A percentile compares a stretch with the other conserved stretches of the same genome.
Conservation (phyloP, 2,888 invertebrate species). For the Cheilosia pagana region DNA sequence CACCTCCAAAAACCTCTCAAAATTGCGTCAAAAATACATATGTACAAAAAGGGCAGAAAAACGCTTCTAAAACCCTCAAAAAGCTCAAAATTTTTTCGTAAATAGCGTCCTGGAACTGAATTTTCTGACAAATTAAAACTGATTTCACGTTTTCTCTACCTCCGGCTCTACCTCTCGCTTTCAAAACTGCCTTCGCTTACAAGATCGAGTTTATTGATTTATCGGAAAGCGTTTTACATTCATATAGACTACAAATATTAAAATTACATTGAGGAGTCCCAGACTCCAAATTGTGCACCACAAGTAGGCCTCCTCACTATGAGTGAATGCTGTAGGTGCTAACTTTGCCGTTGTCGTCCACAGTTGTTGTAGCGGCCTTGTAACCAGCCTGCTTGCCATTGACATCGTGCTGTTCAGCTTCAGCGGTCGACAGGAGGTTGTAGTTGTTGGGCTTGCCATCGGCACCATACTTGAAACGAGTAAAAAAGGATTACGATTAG, state of each 20-base stretch:
- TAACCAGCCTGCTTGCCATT: constrained; percentile 85
- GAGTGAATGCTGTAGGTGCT: constrained; percentile 85
- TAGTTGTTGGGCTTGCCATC: constrained; percentile 81
- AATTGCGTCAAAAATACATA: no score
- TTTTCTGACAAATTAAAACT: no score
- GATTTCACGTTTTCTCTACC: no score
- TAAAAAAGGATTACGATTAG: constrained; percentile 11
- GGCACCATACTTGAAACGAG: constrained; percentile 79
- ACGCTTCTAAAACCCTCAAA: no score
- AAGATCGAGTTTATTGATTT: constrained; percentile 19
- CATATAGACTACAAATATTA: constrained; percentile 9
- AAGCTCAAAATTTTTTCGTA: no score
- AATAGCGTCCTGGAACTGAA: no score
- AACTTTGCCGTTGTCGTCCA: constrained; percentile 87
- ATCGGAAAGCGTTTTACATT: constrained; percentile 20
- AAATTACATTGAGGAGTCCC: constrained; percentile 8
- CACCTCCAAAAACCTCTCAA: no score
- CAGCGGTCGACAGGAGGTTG: constrained; percentile 82
- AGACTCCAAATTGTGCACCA: not conserved
- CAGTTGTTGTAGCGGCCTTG: constrained; percentile 85
- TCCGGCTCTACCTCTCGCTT: no score
- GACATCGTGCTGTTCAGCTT: constrained; percentile 83
- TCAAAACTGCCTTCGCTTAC: not conserved
- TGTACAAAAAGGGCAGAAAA: no score
- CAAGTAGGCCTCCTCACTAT: constrained; percentile 69